Evolutionary conservation across 2,113 vertebrate genomes (phyloP).

Genomic region (Fulmarus glacialis): DNA sequence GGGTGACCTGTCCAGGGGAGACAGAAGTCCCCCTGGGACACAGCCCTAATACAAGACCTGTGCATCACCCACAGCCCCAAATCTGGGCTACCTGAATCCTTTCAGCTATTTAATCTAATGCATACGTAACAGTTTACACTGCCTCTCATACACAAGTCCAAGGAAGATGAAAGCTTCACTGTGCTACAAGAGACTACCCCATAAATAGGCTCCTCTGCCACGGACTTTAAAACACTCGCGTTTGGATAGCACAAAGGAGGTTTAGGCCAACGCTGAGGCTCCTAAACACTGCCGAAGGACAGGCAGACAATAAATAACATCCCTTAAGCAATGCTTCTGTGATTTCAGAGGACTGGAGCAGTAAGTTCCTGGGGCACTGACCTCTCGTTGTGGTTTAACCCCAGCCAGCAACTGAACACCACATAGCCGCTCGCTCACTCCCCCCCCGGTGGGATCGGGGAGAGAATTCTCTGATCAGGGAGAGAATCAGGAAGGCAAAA

Average conservation of each 20-base stretch:
- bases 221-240: rapidly evolving
- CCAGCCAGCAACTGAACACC: too few species aligned
- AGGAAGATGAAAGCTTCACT: background rate
- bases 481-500: too few species aligned
- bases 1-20: background rate
- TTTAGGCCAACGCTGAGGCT: background rate
- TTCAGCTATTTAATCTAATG: background rate
- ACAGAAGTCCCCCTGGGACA: background rate
- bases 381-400: too few species aligned
- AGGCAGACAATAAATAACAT: background rate
- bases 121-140: rapidly evolving
- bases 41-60: background rate
- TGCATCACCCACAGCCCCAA: background rate
- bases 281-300: background rate
- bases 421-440: too few species aligned
- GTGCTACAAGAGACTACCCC: background rate
- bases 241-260: background rate
- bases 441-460: too few species aligned
- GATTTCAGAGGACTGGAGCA: background rate
- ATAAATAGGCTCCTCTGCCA: background rate
- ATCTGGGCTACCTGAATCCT: background rate
- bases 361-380: background rate
- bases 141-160: background rate
- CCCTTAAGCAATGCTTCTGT: background rate
- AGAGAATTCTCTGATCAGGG: too few species aligned